Base-by-base conservation (phyloP, 1,140 invertebrate species). In the Zaprionus taronus region DNA sequence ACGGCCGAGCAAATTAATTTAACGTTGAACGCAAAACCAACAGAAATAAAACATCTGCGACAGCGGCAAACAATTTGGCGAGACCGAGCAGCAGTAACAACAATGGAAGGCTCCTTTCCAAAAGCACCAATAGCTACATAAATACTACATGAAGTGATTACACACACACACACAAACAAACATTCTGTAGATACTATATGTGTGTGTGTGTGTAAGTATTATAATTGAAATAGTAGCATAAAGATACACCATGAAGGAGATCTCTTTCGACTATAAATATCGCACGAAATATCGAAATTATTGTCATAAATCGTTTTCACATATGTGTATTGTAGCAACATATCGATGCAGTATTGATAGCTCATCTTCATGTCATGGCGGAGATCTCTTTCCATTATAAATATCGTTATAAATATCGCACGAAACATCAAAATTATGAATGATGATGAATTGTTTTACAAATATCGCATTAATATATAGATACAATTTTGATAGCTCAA, bases 1-100 rank as follows among this genome's bases (percentile, higher is more conserved):
- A 87, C 83, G 83, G 80, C 84, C 83, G 80, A 71, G 84, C 77
- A 87, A 87, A 87, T 87, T 87, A 89, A 87, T 87, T 87, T 87
- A 79, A 83, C 84, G 80, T 83, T 83, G 73, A 83, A 80, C 80
- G 70, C 68, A 77, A 64, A 86, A 75, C 64, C 77, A 86, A 74
- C 72, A 78, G 76, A 68, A 72, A 72, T 67, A 72, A 79, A 82
- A 76, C 77, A 73, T 69, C 76, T 76, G 61, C 66, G 79, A 72
- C 72, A 67, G 72, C 63, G 57, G 57, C 56, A 73, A 63, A 70
- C 58, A 70, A 70, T 51, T 51, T 51, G 47, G 20, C 47, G 47
- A 14, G 41, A 47, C n/a, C 7, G 63, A 71, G 61, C 53, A 63
- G 12, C 56, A 69, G 5, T 31, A 53, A 61, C 57, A 28, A 58